Evolutionary conservation across 2,113 vertebrate species (phyloP), one percentile per base, ranked within the genome.

Genomic region (Electrona antarctica): DNA sequence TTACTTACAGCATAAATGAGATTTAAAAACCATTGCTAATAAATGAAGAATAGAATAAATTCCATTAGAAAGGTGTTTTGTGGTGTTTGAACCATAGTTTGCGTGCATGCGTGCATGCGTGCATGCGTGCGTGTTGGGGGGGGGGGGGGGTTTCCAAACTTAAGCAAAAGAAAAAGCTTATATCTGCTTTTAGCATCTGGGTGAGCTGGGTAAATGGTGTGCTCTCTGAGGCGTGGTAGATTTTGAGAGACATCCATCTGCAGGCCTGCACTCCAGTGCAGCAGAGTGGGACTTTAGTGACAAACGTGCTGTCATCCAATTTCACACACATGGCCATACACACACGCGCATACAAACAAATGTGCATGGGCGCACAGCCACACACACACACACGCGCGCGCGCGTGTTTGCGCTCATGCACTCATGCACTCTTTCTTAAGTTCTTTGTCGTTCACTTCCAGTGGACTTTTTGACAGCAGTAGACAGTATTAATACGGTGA

Each of bases 181-280:
- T 74, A 73, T 82, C 75, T 86, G 83, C 78, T 77, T 79, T 73
- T 79, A 85, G 79, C 90, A 91, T 89, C 90, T 91, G 88, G 84
- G 75, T 69, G 74, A 80, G 88, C 55, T 70, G 73, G 69, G 76
- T 84, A 87, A 75, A 75, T 78, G 84, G 78, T 77, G 74, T 69
- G 71, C 51, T 77, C 72, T 71, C 73, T 71, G 73, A 74, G 77
- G 88, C 81, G 47, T 15, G 7, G 15, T 8, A 14, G 46, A 29
- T 50, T 83, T 73, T 73, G 86, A 87, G 74, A 82, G 77, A 84
- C 84, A 82, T 84, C 83, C 87, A 85, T 91, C 90, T 90, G 87
- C 82, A 79, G 83, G 75, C 71, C 78, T 21, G 21, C 80, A 80
- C 78, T 85, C 84, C 79, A 79, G 82, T 83, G 85, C 84, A 54